phyloP scores from a whole-genome alignment of 2,113 vertebrate genomes.

The Stictonetta naevosa region DNA sequence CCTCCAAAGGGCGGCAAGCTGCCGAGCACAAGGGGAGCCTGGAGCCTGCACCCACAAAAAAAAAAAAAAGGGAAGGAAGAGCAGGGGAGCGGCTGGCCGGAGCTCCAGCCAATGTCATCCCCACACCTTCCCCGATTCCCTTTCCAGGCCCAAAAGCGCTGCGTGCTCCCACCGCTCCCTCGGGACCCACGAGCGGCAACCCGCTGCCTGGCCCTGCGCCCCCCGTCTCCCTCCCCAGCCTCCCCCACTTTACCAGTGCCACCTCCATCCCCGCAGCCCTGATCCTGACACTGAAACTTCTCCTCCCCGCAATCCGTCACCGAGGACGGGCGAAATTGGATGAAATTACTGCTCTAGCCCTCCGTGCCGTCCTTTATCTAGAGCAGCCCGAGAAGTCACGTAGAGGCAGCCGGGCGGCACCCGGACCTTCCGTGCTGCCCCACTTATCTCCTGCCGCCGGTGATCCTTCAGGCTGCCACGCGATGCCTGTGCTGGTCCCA shows the following conservation, averaged over 20 bases:
- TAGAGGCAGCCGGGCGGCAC: rapidly evolving
- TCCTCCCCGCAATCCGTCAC: not conserved
- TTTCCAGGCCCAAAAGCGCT: too few relatives aligned
- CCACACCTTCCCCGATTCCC: not conserved
- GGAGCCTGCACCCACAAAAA: not conserved
- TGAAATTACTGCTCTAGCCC: not conserved
- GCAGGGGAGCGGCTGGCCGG: not conserved
- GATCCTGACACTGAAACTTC: not conserved
- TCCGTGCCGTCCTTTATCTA: not conserved
- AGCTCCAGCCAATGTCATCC: not conserved
- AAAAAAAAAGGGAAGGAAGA: not conserved
- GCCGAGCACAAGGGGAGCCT: rapidly evolving
- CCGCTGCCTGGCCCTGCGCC: not conserved
- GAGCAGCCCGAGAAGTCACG: not conserved
- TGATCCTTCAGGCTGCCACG: not conserved
- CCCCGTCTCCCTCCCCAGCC: too few relatives aligned
- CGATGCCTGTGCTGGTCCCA: not conserved
- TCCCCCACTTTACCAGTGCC: rapidly evolving
- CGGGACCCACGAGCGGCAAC: rapidly evolving
- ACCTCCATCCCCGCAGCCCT: not conserved
- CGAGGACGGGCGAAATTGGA: rapidly evolving
- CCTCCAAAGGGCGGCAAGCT: not conserved
- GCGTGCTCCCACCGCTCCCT: not conserved
- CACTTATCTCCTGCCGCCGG: rapidly evolving
- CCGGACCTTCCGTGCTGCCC: not conserved